Conservation (phyloP, 2,797 vertebrate genomes). For the Hydrophis major region DNA sequence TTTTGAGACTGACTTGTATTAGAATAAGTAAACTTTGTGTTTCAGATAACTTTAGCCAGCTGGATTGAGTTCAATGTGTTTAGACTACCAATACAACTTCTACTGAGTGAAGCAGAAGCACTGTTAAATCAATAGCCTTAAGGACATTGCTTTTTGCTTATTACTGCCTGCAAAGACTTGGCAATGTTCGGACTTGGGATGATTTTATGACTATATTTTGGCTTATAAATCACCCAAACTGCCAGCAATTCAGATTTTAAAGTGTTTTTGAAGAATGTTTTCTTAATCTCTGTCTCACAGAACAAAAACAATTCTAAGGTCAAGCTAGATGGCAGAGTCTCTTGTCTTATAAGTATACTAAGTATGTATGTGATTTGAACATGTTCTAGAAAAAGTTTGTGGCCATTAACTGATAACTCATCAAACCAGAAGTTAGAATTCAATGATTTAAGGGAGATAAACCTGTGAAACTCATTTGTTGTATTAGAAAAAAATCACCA, state of each 20-base stretch:
- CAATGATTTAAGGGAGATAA: neutral
- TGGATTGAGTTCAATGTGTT: neutral
- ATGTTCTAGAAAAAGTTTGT: neutral
- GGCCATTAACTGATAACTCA: slow-evolving; percentile 24
- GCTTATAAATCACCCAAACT: neutral
- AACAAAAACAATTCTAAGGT: slow-evolving; percentile 8
- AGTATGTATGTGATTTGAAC: neutral
- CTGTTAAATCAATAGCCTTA: neutral
- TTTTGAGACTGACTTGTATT: neutral
- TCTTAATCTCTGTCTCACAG: neutral
- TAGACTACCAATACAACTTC: neutral
- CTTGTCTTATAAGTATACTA: neutral
- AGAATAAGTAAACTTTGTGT: neutral
- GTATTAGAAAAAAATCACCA: neutral
- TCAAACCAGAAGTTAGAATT: neutral
- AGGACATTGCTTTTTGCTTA: neutral
- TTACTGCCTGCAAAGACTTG: slow-evolving; percentile 1
- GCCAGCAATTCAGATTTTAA: neutral
- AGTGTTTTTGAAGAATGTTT: neutral
- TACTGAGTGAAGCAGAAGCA: neutral
- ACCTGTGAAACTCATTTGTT: neutral
- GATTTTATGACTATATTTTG: neutral
- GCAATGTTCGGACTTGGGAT: neutral
- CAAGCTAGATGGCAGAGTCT: slow-evolving; percentile 3
- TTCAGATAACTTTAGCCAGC: neutral